phyloP scores from a whole-genome alignment of 2,888 invertebrate species.

The Poecilobothrus nobilitatus region DNA sequence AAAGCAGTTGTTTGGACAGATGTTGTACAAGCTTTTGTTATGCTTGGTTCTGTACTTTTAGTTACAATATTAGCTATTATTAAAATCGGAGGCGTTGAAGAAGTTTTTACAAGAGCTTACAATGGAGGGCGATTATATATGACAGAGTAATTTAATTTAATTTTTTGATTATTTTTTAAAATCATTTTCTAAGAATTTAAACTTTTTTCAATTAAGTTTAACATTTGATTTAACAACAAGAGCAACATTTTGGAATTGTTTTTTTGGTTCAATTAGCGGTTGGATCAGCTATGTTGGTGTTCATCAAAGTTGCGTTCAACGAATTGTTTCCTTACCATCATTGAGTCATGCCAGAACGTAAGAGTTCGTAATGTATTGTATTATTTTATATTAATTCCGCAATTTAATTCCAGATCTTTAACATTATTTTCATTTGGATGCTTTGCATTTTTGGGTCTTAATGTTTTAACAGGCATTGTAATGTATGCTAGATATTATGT shows the following conservation, averaged over 20 bases:
- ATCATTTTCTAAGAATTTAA: not conserved
- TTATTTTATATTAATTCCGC: not conserved
- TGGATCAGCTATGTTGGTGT: conserved; percentile 58
- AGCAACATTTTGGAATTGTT: conserved; percentile 56
- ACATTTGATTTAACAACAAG: conserved; percentile 53
- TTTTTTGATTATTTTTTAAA: not conserved
- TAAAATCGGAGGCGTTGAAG: conserved; percentile 40
- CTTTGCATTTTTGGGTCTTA: conserved; percentile 48
- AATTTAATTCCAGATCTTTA: conserved; percentile 42
- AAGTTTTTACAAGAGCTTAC: conserved; percentile 36
- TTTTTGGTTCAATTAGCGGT: conserved; percentile 50
- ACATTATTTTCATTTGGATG: conserved; percentile 50
- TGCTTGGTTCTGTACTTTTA: conserved; percentile 40
- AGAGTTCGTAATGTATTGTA: not conserved
- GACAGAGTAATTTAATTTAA: conserved; percentile 34
- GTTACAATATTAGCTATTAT: conserved; percentile 40
- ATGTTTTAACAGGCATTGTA: conserved; percentile 52
- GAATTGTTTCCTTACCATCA: conserved; percentile 55
- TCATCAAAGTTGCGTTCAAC: conserved; percentile 65
- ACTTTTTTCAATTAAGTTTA: conserved; percentile 42
- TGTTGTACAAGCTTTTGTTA: conserved; percentile 43
- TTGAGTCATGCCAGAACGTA: conserved; percentile 50
- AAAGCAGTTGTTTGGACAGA: conserved; percentile 50
- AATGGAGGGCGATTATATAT: conserved; percentile 39
- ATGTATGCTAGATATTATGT: conserved; percentile 50